Percentiles rank a stretch among this genome's conserved stretches.
Evolutionary conservation across 2,797 vertebrate genomes (phyloP).

Genomic region (Apogon talboti): DNA sequence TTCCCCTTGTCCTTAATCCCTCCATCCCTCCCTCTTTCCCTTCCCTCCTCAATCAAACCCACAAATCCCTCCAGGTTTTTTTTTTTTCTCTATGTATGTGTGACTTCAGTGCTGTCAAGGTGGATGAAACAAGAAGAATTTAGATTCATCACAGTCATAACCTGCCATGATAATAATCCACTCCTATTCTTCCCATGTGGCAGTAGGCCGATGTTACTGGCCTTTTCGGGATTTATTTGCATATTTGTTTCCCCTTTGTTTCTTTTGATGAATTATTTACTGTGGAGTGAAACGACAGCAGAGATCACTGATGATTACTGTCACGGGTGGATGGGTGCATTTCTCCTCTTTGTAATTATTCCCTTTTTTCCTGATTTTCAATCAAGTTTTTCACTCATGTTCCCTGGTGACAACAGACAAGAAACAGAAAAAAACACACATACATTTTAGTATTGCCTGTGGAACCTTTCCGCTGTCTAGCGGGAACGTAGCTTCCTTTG

Average conservation of each 20-base stretch:
- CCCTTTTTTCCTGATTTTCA: constrained; percentile 73
- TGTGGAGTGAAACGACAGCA: constrained; percentile 69
- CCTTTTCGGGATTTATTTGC: constrained; percentile 79
- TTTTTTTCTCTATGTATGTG: constrained; percentile 51
- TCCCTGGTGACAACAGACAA: constrained; percentile 60
- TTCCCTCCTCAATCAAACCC: constrained; percentile 76
- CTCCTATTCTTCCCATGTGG: constrained; percentile 73
- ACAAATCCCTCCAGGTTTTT: constrained; percentile 76
- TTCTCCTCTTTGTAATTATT: constrained; percentile 77
- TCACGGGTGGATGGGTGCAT: constrained; percentile 62
- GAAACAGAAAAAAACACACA: constrained; percentile 19
- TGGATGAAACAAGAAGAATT: constrained; percentile 82
- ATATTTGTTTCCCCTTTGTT: constrained; percentile 82
- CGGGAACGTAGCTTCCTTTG: constrained; percentile 62
- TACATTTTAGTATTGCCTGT: constrained; percentile 56
- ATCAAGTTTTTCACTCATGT: constrained; percentile 69
- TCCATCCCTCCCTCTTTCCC: constrained; percentile 50
- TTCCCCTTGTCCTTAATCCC: constrained; percentile 79
- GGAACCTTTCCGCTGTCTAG: constrained; percentile 65
- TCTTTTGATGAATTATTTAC: constrained; percentile 84
- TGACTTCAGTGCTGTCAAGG: constrained; percentile 78
- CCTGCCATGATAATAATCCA: constrained; percentile 73
- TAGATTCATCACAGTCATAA: constrained; percentile 79
- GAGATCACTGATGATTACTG: constrained; percentile 76
- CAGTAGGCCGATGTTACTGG: constrained; percentile 63